Percentiles rank a stretch among this genome's conserved stretches.
Evolutionary conservation across 1,140 invertebrate species (phyloP).

Genomic region (Dufourea novaeangliae): DNA sequence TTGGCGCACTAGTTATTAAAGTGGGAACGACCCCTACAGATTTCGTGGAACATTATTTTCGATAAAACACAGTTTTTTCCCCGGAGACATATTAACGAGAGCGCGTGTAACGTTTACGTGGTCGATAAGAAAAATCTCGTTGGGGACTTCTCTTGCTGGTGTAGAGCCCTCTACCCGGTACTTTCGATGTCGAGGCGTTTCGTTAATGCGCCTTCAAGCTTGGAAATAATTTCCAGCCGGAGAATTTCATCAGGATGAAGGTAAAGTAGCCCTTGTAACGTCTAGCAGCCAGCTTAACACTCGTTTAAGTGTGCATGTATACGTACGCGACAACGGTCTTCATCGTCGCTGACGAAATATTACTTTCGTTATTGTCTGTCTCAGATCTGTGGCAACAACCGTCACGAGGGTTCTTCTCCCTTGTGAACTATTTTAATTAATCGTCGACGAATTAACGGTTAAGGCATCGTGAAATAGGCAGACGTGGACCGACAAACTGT

Average conservation of each 20-base stretch:
- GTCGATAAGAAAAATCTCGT: conserved; percentile 47
- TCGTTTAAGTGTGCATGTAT: conserved; percentile 58
- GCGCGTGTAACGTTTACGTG: conserved; percentile 33
- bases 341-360: conserved; percentile 67
- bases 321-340: conserved; percentile 50
- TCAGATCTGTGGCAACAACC: conserved; percentile 49
- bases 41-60: no score
- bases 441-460: conserved; percentile 67
- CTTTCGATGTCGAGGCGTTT: conserved; percentile 59
- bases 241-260: conserved; percentile 67
- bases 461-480: conserved; percentile 47
- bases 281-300: conserved; percentile 66
- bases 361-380: conserved; percentile 69
- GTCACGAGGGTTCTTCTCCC: conserved; percentile 31
- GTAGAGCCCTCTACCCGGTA: conserved; percentile 15
- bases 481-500: conserved; percentile 14
- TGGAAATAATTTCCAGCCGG: conserved; percentile 66
- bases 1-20: no score
- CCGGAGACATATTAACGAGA: not conserved
- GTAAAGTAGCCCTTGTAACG: conserved; percentile 70
- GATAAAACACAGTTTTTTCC: conserved; percentile 10
- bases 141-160: not conserved
- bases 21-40: no score
- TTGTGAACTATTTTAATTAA: conserved; percentile 71
- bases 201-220: conserved; percentile 63